Evolutionary conservation across 2,113 vertebrate genomes (phyloP).

Genomic region (Scartelaos histophorus): DNA sequence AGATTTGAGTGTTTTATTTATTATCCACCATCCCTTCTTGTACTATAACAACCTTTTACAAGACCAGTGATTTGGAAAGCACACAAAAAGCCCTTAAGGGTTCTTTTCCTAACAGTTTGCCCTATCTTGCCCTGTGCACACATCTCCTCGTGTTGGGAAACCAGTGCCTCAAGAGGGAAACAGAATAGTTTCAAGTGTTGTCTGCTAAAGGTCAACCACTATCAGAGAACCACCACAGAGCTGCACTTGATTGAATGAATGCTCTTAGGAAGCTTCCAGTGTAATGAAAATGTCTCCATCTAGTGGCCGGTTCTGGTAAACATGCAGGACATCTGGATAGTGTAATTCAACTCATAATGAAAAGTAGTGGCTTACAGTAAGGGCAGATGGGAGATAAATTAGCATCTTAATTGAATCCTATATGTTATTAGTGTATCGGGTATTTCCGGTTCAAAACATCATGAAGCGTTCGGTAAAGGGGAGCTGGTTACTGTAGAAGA

Average conservation of each 20-base stretch:
- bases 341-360: constrained; percentile 4
- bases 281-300: constrained; percentile 61
- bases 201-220: constrained; percentile 19
- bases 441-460: constrained; percentile 12
- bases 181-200: constrained; percentile 18
- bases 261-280: not conserved
- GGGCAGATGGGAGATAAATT: constrained; percentile 5
- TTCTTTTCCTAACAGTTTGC: constrained; percentile 32
- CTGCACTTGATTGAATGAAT: constrained; percentile 1
- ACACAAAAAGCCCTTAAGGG: not conserved
- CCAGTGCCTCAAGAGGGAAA: not conserved
- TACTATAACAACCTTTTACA: constrained; percentile 22
- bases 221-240: constrained; percentile 4
- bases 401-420: not conserved
- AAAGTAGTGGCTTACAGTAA: constrained; percentile 9
- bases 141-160: constrained; percentile 29
- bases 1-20: no score
- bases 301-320: constrained; percentile 46
- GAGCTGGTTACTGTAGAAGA: constrained; percentile 13
- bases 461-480: not conserved
- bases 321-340: not conserved
- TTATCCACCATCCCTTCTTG: not conserved
- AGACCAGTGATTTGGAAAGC: constrained; percentile 5
- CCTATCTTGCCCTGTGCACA: constrained; percentile 1
- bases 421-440: not conserved